A percentile compares a stretch with the other conserved stretches of the same genome.
Conservation (phyloP, 2,888 invertebrate genomes). For the Heliconius ethilla region DNA sequence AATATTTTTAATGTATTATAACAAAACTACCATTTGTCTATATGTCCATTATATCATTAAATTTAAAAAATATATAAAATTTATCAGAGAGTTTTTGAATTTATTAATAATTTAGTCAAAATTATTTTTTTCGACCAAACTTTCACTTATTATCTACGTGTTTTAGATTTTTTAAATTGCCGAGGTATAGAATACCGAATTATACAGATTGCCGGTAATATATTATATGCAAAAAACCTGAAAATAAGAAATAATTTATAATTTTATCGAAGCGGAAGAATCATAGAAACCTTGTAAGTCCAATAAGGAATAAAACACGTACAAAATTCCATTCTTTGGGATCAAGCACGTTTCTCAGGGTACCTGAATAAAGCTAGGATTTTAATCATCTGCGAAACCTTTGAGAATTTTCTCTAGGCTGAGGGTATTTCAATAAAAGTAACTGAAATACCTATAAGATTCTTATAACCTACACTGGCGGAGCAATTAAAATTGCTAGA, state of each 20-base stretch:
- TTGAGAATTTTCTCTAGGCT: constrained; percentile 19
- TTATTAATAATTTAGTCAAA: too few relatives aligned
- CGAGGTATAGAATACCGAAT: too few relatives aligned
- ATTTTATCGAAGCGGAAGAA: neutral
- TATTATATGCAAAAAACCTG: too few relatives aligned
- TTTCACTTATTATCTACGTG: too few relatives aligned
- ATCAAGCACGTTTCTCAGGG: constrained; percentile 21
- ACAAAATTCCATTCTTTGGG: constrained; percentile 15
- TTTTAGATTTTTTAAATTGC: too few relatives aligned
- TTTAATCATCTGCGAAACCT: constrained; percentile 22
- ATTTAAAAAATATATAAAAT: too few relatives aligned
- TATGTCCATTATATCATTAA: too few relatives aligned
- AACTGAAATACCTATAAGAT: constrained; percentile 15
- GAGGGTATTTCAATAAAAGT: constrained; percentile 15
- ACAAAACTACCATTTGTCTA: too few relatives aligned
- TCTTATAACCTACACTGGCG: neutral
- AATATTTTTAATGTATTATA: too few relatives aligned
- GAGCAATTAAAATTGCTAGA: constrained; percentile 16
- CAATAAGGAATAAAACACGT: constrained; percentile 27
- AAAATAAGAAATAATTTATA: neutral
- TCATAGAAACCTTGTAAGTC: neutral
- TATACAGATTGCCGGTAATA: too few relatives aligned
- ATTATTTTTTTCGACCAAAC: too few relatives aligned
- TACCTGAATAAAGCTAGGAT: constrained; percentile 10
- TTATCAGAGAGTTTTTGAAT: too few relatives aligned